These are phyloP conservation scores for Myopa testacea DNA, from an alignment of 2,888 invertebrate genomes.

Conservation along the genomic window DNA sequence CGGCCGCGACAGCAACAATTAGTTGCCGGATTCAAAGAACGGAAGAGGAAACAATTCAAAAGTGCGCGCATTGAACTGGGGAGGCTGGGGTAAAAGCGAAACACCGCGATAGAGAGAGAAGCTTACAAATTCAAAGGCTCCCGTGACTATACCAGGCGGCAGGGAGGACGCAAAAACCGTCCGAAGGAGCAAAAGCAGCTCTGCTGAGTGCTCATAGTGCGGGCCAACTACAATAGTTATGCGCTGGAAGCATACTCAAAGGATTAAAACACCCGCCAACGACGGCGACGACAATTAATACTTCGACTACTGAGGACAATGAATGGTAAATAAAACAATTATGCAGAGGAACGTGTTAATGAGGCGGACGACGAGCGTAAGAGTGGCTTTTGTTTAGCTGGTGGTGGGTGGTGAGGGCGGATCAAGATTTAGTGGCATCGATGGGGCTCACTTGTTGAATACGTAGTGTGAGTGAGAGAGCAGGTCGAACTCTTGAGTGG, in stretches of 20 bases:
- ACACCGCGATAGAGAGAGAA: not conserved
- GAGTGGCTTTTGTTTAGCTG: not conserved
- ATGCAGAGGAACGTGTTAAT: constrained; percentile 26
- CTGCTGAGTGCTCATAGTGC: not conserved
- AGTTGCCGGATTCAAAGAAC: constrained; percentile 9
- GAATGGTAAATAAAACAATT: constrained; percentile 48
- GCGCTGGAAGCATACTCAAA: constrained; percentile 11
- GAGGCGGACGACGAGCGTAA: not conserved
- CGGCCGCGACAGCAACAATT: constrained; percentile 21
- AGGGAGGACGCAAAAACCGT: not conserved
- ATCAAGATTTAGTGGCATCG: not conserved
- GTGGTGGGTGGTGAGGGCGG: not conserved
- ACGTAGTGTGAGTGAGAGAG: constrained; percentile 20
- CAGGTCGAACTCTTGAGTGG: not conserved
- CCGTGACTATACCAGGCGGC: not conserved
- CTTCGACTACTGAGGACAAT: constrained; percentile 35
- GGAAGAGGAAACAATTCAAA: constrained; percentile 11
- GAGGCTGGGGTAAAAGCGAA: not conserved
- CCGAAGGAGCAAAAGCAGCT: not conserved
- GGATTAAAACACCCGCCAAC: constrained; percentile 5
- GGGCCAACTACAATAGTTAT: not conserved
- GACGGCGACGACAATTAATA: constrained; percentile 5
- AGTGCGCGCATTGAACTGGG: not conserved
- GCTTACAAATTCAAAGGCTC: not conserved
- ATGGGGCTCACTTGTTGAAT: constrained; percentile 32